Evolutionary conservation across 2,888 invertebrate genomes (phyloP).

Genomic region (Xestia xanthographa): DNA sequence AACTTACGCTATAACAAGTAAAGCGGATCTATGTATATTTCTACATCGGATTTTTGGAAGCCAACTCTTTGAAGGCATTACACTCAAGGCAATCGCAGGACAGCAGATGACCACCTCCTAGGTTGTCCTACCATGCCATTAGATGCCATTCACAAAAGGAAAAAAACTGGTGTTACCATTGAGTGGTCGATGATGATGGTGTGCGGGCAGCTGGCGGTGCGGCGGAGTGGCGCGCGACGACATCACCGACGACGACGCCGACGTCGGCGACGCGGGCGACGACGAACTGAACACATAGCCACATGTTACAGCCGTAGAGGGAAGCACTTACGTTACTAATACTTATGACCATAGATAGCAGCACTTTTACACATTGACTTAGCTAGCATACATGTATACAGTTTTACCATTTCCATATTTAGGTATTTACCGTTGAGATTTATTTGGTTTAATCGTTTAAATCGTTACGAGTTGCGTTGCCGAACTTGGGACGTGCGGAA

Average conservation of each 20-base stretch:
- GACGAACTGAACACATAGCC: slow-evolving; percentile 88
- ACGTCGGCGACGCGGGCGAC: slow-evolving; percentile 95
- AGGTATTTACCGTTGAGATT: background rate
- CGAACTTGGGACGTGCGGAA: background rate
- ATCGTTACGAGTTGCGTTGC: background rate
- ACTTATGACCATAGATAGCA: slow-evolving; percentile 31
- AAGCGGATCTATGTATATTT: no score
- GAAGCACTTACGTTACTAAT: slow-evolving; percentile 11
- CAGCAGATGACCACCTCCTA: background rate
- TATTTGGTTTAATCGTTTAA: no score
- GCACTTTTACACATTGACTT: slow-evolving; percentile 41
- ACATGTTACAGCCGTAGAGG: slow-evolving; percentile 8
- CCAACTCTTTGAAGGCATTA: background rate
- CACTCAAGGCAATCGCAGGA: background rate
- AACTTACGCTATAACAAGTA: background rate
- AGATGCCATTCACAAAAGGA: background rate
- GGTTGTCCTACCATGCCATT: background rate
- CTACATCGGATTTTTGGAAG: background rate
- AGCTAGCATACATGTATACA: slow-evolving; percentile 21
- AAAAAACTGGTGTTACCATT: slow-evolving; percentile 76
- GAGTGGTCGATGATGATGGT: slow-evolving; percentile 78
- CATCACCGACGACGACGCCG: slow-evolving; percentile 96
- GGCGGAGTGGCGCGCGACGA: slow-evolving; percentile 92
- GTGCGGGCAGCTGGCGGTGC: slow-evolving; percentile 73
- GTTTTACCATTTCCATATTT: background rate